Conservation (phyloP, 2,113 vertebrate species). For the human region GRCh38 chr6:93670501-93671000, state of each 20-base stretch:
- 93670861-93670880: background rate
- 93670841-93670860: background rate
- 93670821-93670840: background rate
- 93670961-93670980: background rate
- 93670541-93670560: background rate
- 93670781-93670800: background rate
- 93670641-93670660: background rate
- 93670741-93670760: background rate
- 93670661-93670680: background rate
- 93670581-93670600: accelerated
- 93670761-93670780: background rate
- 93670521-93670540: background rate
- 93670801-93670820: background rate
- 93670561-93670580: background rate
- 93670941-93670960: background rate
- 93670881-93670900: background rate
- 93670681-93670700: background rate
- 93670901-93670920: background rate
- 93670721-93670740: background rate
- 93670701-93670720: background rate
- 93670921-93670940: background rate
- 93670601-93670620: background rate
- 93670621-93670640: background rate
- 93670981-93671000: background rate
- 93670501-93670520: background rate